These are phyloP conservation scores for Chrysotoxum bicinctum DNA, from an alignment of 2,888 invertebrate species.

Conservation along the genomic window DNA sequence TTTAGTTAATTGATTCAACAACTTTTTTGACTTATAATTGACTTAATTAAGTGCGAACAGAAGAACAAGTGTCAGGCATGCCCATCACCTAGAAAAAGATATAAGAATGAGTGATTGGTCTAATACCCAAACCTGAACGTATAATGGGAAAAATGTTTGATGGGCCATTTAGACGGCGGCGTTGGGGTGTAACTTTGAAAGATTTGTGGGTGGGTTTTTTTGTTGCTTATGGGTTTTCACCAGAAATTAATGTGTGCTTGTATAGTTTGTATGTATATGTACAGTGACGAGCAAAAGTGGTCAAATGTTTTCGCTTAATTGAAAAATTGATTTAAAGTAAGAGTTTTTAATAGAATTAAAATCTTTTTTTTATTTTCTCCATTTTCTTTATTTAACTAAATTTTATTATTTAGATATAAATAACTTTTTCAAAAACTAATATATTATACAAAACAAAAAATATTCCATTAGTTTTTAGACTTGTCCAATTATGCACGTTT, in stretches of 20 bases:
- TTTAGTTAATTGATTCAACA: slow-evolving; percentile 80
- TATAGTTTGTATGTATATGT: not conserved
- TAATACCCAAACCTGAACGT: slow-evolving; percentile 41
- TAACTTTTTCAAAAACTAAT: no score
- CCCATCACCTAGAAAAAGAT: slow-evolving; percentile 44
- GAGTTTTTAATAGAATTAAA: no score
- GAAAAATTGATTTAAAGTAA: no score
- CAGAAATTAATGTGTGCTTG: slow-evolving; percentile 27
- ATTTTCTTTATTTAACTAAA: no score
- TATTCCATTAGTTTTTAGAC: no score
- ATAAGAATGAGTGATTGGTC: slow-evolving; percentile 67
- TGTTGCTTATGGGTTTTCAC: slow-evolving; percentile 4
- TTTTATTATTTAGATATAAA: no score
- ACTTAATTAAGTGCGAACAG: slow-evolving; percentile 71
- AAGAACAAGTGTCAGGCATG: slow-evolving; percentile 66
- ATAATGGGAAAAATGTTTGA: slow-evolving; percentile 33
- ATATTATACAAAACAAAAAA: no score
- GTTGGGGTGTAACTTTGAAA: not conserved
- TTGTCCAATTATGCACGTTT: no score
- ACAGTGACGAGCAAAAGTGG: no score
- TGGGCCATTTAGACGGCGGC: slow-evolving; percentile 3
- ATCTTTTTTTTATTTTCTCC: no score
- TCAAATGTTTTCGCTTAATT: no score
- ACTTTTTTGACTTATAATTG: slow-evolving; percentile 72
- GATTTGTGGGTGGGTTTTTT: not conserved